These are phyloP conservation scores for Phenganax marumi DNA, from an alignment of 92 coral and sea anemone genomes.

Conservation along the genomic window DNA sequence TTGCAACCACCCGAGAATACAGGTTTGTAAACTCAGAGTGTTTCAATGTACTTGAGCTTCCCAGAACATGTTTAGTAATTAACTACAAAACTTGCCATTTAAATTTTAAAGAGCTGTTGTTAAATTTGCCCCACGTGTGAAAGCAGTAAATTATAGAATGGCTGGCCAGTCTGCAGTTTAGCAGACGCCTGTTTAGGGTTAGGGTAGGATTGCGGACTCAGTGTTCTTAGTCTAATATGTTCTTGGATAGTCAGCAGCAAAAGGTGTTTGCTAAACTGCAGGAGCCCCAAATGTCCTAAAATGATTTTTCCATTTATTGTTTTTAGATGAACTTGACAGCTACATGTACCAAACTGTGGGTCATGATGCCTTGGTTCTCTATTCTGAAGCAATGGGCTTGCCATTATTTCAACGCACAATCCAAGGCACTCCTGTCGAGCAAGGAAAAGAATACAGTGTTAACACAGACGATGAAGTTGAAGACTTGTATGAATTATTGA, in stretches of 20 bases:
- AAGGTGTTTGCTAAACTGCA: background rate
- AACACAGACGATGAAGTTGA: conserved; percentile 87
- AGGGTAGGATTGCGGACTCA: background rate
- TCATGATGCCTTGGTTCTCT: conserved; percentile 86
- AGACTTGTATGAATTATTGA: conserved; percentile 80
- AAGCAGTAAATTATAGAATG: background rate
- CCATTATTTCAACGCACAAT: conserved; percentile 79
- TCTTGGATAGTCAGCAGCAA: background rate
- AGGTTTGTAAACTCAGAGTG: conserved; percentile 58
- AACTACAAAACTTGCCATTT: background rate
- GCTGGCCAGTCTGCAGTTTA: background rate
- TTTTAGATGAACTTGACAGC: conserved; percentile 87
- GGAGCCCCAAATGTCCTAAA: background rate
- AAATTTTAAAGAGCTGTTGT: background rate
- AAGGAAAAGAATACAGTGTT: conserved; percentile 65
- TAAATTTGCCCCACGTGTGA: background rate
- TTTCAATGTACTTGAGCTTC: background rate
- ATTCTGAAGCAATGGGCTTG: conserved; percentile 93
- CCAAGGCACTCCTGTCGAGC: conserved; percentile 75
- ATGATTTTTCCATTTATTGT: background rate
- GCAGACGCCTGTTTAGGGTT: background rate
- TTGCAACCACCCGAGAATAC: conserved; percentile 68
- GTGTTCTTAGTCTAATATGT: no score
- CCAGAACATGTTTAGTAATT: no score
- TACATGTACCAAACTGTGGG: conserved; percentile 98